These are phyloP conservation scores for Sparus aurata DNA, from an alignment of 2,797 vertebrate species.

Conservation along the genomic window DNA sequence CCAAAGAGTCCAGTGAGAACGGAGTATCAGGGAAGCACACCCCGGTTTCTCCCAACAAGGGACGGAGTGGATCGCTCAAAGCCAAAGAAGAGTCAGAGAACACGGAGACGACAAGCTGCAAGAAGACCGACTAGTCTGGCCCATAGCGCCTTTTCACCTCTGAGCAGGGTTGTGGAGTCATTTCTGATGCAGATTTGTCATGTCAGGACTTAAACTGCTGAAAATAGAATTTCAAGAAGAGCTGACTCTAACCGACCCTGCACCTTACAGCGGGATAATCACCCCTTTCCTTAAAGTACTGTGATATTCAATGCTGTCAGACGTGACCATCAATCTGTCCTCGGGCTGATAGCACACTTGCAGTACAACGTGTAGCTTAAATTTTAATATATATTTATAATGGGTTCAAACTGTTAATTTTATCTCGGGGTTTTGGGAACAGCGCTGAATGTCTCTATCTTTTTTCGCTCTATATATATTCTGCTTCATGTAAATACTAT, in stretches of 20 bases:
- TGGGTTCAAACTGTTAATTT: slow-evolving; percentile 42
- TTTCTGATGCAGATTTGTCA: slow-evolving; percentile 54
- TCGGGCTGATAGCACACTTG: slow-evolving; percentile 38
- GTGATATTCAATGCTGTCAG: slow-evolving; percentile 46
- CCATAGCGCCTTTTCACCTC: slow-evolving; percentile 59
- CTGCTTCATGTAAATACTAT: slow-evolving; percentile 55
- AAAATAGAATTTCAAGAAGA: slow-evolving; percentile 26
- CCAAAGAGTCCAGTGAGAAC: slow-evolving; percentile 53
- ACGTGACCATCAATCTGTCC: slow-evolving; percentile 33
- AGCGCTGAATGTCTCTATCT: slow-evolving; percentile 64
- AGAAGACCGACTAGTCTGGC: slow-evolving; percentile 79
- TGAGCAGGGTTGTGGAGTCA: slow-evolving; percentile 47
- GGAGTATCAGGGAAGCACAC: slow-evolving; percentile 1
- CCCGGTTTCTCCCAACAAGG: slow-evolving; percentile 9
- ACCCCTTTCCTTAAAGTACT: slow-evolving; percentile 56
- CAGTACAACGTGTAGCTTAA: slow-evolving; percentile 63
- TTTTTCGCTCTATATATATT: slow-evolving; percentile 54
- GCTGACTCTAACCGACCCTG: slow-evolving; percentile 39
- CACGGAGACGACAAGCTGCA: slow-evolving; percentile 21
- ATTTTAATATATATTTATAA: slow-evolving; percentile 69
- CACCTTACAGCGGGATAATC: slow-evolving; percentile 63
- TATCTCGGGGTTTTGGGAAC: slow-evolving; percentile 71
- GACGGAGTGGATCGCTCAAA: slow-evolving; percentile 29
- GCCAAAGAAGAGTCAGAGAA: slow-evolving; percentile 67
- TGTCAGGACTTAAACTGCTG: slow-evolving; percentile 23